Evolutionary conservation across 2,797 vertebrate genomes (phyloP).

Genomic region (Pantherophis alleghaniensis): DNA sequence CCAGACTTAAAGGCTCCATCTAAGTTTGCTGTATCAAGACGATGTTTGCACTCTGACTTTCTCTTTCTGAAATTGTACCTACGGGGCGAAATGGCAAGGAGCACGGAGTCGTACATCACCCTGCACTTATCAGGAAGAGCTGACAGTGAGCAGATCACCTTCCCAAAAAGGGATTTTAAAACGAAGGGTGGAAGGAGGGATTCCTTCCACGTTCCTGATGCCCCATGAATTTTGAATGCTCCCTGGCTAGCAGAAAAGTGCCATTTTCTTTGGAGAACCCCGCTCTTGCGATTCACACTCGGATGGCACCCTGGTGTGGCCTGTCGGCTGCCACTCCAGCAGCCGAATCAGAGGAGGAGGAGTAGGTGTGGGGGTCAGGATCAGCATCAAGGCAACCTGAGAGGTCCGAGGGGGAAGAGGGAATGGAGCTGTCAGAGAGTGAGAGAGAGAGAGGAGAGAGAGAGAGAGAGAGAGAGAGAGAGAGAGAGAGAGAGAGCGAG

Average conservation of each 20-base stretch:
- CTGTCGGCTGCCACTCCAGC: too few relatives aligned
- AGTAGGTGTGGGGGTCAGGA: too few relatives aligned
- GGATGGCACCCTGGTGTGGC: not conserved
- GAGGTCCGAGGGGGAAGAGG: too few relatives aligned
- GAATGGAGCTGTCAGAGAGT: too few relatives aligned
- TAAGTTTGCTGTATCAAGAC: slow-evolving; percentile 31
- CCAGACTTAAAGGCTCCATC: slow-evolving; percentile 59
- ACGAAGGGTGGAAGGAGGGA: not conserved
- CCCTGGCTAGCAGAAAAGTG: not conserved
- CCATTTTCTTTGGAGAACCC: not conserved
- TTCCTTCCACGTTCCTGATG: not conserved
- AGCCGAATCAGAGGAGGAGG: too few relatives aligned
- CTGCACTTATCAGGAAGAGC: slow-evolving; percentile 31
- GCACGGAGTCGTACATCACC: slow-evolving; percentile 44
- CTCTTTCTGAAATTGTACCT: slow-evolving; percentile 62
- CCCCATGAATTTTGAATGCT: slow-evolving; percentile 39
- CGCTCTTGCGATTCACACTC: not conserved
- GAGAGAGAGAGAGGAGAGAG: too few relatives aligned
- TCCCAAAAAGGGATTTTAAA: slow-evolving; percentile 54
- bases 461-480: too few relatives aligned
- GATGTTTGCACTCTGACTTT: slow-evolving; percentile 55
- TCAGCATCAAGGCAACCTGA: too few relatives aligned
- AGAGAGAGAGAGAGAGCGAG: too few relatives aligned
- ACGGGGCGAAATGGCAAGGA: slow-evolving; percentile 54
- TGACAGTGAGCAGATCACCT: slow-evolving; percentile 42